Evolutionary conservation across 1,140 invertebrate genomes (phyloP).

Genomic region (Drosophila nasuta): DNA sequence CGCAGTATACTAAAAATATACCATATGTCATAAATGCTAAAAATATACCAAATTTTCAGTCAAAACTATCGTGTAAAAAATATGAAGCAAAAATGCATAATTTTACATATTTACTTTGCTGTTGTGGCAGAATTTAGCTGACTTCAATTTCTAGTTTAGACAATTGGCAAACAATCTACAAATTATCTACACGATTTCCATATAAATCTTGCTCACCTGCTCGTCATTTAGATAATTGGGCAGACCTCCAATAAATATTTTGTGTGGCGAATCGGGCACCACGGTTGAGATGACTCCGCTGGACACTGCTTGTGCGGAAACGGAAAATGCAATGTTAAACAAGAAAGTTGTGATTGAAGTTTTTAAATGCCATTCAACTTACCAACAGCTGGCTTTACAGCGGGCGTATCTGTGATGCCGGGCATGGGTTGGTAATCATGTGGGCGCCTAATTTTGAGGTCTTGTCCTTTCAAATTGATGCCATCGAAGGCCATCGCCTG

Average conservation of each 20-base stretch:
- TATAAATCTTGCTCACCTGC: slow-evolving; percentile 90
- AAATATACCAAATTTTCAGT: no score
- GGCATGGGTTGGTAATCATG: slow-evolving; percentile 99
- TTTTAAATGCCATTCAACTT: slow-evolving; percentile 63
- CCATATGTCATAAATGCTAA: no score
- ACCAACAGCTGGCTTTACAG: slow-evolving; percentile 93
- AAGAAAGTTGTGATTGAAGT: not conserved
- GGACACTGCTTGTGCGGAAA: slow-evolving; percentile 75
- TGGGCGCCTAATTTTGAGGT: slow-evolving; percentile 98
- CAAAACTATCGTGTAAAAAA: no score
- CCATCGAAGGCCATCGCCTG: slow-evolving; percentile 99
- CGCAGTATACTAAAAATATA: no score
- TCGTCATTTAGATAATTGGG: slow-evolving; percentile 99
- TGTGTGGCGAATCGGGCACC: slow-evolving; percentile 98
- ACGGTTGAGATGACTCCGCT: slow-evolving; percentile 93
- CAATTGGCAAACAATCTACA: no score
- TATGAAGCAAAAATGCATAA: no score
- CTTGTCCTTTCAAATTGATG: slow-evolving; percentile 99
- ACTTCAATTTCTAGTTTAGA: no score
- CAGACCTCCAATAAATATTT: slow-evolving; percentile 99
- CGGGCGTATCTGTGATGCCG: slow-evolving; percentile 95
- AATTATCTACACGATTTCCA: no score
- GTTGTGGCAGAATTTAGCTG: no score
- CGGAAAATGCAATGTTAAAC: slow-evolving; percentile 1
- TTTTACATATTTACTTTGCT: no score